Percentiles rank a stretch among this genome's conserved stretches.
Evolutionary conservation across 2,888 invertebrate species (phyloP).

Genomic region (Endotricha flammealis): DNA sequence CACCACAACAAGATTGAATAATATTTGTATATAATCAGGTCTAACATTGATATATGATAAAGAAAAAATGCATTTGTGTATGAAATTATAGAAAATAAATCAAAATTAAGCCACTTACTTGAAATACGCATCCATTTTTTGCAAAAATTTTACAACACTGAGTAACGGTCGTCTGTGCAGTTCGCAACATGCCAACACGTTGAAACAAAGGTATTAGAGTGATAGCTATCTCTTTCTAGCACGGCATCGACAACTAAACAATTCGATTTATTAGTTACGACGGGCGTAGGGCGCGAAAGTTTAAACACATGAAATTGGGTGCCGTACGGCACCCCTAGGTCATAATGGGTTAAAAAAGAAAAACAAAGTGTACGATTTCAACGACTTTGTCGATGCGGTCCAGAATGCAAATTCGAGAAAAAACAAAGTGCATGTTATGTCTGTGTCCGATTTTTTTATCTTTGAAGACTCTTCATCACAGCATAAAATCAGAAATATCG

Average conservation of each 20-base stretch:
- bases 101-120: no score
- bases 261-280: no score
- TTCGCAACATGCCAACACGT: background rate
- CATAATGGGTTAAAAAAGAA: conserved; percentile 3
- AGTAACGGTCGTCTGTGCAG: background rate
- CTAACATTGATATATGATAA: background rate
- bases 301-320: background rate
- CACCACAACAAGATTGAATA: background rate
- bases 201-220: background rate
- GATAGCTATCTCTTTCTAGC: background rate
- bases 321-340: conserved; percentile 1
- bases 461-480: no score
- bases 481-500: no score
- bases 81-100: background rate
- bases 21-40: no score
- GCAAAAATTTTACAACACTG: conserved; percentile 1
- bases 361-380: no score
- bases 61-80: background rate
- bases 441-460: no score
- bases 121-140: background rate
- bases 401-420: no score
- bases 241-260: background rate
- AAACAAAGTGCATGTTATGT: no score
- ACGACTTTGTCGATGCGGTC: no score
- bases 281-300: background rate